Conservation (phyloP, 2,797 vertebrate genomes). For the Melopsittacus undulatus region DNA sequence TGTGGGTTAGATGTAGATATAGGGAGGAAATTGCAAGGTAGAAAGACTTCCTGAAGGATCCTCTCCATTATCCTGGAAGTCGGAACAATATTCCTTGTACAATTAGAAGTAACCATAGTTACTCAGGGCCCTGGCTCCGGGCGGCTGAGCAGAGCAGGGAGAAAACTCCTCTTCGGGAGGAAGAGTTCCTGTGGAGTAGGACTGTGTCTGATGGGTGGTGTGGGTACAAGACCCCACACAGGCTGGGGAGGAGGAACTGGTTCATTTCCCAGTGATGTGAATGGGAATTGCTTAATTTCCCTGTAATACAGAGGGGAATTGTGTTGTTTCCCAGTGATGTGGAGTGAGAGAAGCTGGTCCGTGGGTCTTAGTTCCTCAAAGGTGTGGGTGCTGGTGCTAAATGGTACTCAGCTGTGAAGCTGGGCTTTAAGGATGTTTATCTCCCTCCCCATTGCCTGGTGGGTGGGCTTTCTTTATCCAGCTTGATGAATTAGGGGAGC, state of each 20-base stretch:
- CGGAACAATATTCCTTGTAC: background rate
- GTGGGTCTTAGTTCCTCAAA: rapidly evolving
- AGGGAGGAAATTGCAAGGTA: background rate
- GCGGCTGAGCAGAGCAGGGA: background rate
- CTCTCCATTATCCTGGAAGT: background rate
- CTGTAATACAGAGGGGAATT: background rate
- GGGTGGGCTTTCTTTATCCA: background rate
- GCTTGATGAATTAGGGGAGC: background rate
- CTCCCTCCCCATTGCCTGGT: background rate
- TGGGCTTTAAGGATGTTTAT: background rate
- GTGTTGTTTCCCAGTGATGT: rapidly evolving
- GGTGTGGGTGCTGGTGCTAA: background rate
- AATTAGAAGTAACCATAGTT: background rate
- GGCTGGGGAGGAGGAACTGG: background rate
- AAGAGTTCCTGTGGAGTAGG: background rate
- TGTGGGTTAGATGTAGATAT: background rate
- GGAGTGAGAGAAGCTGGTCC: background rate
- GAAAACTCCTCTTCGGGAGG: background rate
- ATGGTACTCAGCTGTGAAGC: too few species aligned
- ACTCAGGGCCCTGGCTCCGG: background rate
- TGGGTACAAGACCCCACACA: background rate
- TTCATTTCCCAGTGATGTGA: background rate
- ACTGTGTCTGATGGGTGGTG: rapidly evolving
- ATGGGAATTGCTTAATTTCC: background rate
- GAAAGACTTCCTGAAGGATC: background rate